Base-by-base conservation (phyloP, 2,113 vertebrate species). In the Grammomys surdaster region DNA sequence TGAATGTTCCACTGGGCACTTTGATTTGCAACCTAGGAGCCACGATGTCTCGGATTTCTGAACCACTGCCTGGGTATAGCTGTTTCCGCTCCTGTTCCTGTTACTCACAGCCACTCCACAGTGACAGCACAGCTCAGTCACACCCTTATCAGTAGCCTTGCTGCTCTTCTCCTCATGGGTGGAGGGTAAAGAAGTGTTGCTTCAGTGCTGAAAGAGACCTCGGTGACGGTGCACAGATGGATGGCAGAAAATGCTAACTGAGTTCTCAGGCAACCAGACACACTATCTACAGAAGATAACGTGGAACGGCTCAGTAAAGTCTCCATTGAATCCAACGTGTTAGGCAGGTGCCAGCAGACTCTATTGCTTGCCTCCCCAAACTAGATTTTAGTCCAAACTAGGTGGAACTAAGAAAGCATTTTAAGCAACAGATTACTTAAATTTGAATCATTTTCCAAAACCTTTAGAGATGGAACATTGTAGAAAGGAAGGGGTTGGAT, bases 371-470 rank as follows among this genome's bases (percentile, higher is more conserved):
- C 31, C 93, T 90, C 51, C 51, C 7, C 5, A 31, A 80, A 95
- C 51, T 51, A 51, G 76, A 51, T 4, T 67, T 67, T 56, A 92
- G 11, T 3, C 14, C 72, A 65, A 46, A 81, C 43, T 26, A 65
- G 36, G 48, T 22, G 72, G 90, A 51, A 36, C 31, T 70, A 4
- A 33, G 51, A 75, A 84, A 89, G 33, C 22, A 93, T 91, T 78
- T 24, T 94, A 33, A 94, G 26, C 89, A 51, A 69, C 60, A 46
- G 24, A 82, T 28, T 28, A 80, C 26, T 91, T 94, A 92, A 88
- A 86, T 86, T 82, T 73, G 54, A 77, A 87, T 78, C 33, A n/a
- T n/a, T 78, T 76, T 51, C 75, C 16, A 11, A 16, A 65, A 63
- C 26, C 81, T 93, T 88, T 58, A 85, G 36, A 95, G 31, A 48